A percentile compares a stretch with the other conserved stretches of the same genome.
Conservation (phyloP, 92 coral and sea anemone genomes). For the Porites lobata region DNA sequence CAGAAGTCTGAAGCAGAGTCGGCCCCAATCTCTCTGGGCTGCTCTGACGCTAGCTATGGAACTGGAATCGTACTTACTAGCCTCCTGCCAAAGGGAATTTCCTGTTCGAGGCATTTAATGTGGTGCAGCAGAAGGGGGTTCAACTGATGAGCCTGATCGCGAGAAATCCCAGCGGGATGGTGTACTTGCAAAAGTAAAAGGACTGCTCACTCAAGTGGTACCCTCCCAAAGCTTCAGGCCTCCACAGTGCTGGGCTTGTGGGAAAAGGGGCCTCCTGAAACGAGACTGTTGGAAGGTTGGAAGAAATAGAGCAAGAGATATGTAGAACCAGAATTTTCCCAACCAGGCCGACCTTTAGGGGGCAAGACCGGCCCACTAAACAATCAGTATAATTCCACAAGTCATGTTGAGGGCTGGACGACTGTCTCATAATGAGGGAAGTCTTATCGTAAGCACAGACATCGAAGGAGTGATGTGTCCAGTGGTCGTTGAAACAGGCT, state of each 20-base stretch:
- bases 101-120: background rate
- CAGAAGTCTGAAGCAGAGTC: conserved; percentile 34
- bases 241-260: conserved; percentile 44
- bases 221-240: background rate
- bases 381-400: conserved; percentile 26
- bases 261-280: conserved; percentile 30
- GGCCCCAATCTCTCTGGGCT: conserved; percentile 60
- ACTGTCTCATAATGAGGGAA: conserved; percentile 36
- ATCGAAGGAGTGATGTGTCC: conserved; percentile 26
- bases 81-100: conserved; percentile 1
- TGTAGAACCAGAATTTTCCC: background rate
- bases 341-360: conserved; percentile 45
- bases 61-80: conserved; percentile 54
- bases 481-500: conserved; percentile 50
- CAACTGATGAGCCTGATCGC: background rate
- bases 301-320: background rate
- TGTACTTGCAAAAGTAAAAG: conserved; percentile 8
- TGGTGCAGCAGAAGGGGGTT: background rate
- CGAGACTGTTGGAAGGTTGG: conserved; percentile 21
- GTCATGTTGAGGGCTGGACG: conserved; percentile 17
- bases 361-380: conserved; percentile 37
- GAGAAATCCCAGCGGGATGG: conserved; percentile 3
- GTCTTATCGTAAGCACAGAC: conserved; percentile 38
- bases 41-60: conserved; percentile 61
- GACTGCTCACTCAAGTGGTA: conserved; percentile 9